Percentiles rank a stretch among this genome's conserved stretches.
These are phyloP conservation scores for Lordiphosa clarofinis DNA, from an alignment of 1,140 invertebrate species.

Conservation along the genomic window DNA sequence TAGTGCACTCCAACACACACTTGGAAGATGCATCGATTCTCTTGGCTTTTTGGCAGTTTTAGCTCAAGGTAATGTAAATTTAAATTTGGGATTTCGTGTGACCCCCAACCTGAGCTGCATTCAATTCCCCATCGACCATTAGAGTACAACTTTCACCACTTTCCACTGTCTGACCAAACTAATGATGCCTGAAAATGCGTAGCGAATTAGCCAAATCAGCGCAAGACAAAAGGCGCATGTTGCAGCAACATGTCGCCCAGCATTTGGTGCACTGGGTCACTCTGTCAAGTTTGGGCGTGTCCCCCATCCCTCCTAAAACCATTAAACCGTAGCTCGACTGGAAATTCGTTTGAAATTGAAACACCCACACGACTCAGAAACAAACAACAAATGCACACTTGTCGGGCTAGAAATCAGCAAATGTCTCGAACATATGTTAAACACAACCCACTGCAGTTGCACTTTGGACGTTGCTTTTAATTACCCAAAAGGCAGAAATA, in stretches of 20 bases:
- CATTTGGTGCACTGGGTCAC: slow-evolving; percentile 63
- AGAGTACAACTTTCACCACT: slow-evolving; percentile 55
- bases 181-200: slow-evolving; percentile 64
- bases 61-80: slow-evolving; percentile 67
- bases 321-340: slow-evolving; percentile 58
- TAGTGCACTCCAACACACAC: slow-evolving; percentile 45
- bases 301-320: slow-evolving; percentile 22
- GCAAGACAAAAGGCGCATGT: slow-evolving; percentile 13
- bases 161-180: slow-evolving; percentile 57
- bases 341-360: slow-evolving; percentile 62
- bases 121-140: slow-evolving; percentile 19
- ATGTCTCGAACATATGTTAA: slow-evolving; percentile 28
- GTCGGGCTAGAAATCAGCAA: slow-evolving; percentile 10
- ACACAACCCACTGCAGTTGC: slow-evolving; percentile 63
- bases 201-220: slow-evolving; percentile 34
- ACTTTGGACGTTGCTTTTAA: slow-evolving; percentile 72
- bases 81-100: slow-evolving; percentile 29
- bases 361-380: slow-evolving; percentile 51
- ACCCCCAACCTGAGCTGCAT: slow-evolving; percentile 25
- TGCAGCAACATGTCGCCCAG: slow-evolving; percentile 42
- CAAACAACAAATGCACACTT: slow-evolving; percentile 18
- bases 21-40: slow-evolving; percentile 56
- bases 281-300: slow-evolving; percentile 42
- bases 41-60: slow-evolving; percentile 60
- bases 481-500: slow-evolving; percentile 47